These are phyloP conservation scores for Meleagris gallopavo DNA, from an alignment of 2,113 vertebrate species.

Conservation along the genomic window DNA sequence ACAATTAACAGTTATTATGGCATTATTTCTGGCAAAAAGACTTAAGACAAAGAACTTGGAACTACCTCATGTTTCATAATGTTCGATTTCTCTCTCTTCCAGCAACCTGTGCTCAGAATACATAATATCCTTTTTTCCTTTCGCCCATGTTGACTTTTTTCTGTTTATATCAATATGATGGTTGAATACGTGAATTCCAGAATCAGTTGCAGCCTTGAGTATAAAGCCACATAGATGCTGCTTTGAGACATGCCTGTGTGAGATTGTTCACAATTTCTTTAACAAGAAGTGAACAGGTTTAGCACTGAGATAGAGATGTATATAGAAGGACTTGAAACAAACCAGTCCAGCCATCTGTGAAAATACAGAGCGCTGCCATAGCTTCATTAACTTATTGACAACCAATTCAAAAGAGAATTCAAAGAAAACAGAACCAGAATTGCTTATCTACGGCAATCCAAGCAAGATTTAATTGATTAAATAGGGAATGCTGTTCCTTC, in stretches of 20 bases:
- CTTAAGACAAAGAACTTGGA: not conserved
- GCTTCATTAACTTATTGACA: not conserved
- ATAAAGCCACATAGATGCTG: not conserved
- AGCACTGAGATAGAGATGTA: not conserved
- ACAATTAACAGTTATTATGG: not conserved
- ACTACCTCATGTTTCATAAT: not conserved
- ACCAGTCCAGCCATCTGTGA: not conserved
- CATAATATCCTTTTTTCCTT: not conserved
- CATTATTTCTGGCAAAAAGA: not conserved
- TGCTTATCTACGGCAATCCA: not conserved
- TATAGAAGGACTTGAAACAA: not conserved
- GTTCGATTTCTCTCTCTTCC: not conserved
- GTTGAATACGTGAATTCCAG: not conserved
- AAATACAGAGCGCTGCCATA: not conserved
- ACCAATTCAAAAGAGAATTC: not conserved
- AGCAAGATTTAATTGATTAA: not conserved
- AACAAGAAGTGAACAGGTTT: not conserved
- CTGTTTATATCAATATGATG: not conserved
- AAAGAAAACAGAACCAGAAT: not conserved
- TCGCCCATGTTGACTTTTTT: not conserved
- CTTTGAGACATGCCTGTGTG: not conserved
- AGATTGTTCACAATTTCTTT: not conserved
- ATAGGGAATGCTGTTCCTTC: not conserved
- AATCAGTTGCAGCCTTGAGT: not conserved
- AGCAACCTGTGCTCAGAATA: not conserved